phyloP scores from a whole-genome alignment of 2,113 vertebrate genomes.

The Gila orcuttii region DNA sequence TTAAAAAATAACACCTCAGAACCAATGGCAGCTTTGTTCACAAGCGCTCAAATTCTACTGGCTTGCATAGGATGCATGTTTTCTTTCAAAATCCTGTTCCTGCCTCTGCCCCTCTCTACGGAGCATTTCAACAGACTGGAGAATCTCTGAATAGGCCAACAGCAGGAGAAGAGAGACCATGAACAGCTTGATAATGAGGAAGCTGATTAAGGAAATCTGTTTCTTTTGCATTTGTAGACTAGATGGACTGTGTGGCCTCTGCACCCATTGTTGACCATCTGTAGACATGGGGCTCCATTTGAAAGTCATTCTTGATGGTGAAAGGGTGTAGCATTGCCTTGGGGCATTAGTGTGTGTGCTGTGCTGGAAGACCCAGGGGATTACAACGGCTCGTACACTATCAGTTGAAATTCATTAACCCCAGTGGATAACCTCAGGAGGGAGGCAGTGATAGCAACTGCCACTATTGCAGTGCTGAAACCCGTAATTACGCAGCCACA shows the following conservation, averaged over 20 bases:
- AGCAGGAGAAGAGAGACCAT: slow-evolving; percentile 63
- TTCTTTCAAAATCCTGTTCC: slow-evolving; percentile 67
- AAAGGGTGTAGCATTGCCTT: slow-evolving; percentile 72
- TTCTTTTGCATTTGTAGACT: slow-evolving; percentile 72
- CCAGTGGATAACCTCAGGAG: slow-evolving; percentile 79
- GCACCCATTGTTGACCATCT: slow-evolving; percentile 89
- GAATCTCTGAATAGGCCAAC: slow-evolving; percentile 64
- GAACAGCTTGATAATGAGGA: slow-evolving; percentile 76
- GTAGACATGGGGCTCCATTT: slow-evolving; percentile 76
- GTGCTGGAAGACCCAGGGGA: slow-evolving; percentile 44
- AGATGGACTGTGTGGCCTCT: slow-evolving; percentile 70
- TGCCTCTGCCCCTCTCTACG: slow-evolving; percentile 20
- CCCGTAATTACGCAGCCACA: slow-evolving; percentile 75
- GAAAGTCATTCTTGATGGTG: slow-evolving; percentile 64
- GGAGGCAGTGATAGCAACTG: slow-evolving; percentile 81
- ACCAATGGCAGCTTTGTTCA: not conserved
- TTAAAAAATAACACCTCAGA: not conserved
- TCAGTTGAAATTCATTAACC: slow-evolving; percentile 89
- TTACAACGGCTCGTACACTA: slow-evolving; percentile 72
- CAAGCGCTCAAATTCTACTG: slow-evolving; percentile 63
- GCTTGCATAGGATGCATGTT: slow-evolving; percentile 65
- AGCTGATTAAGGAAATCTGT: slow-evolving; percentile 83
- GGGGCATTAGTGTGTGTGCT: slow-evolving; percentile 36
- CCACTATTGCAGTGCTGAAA: slow-evolving; percentile 67
- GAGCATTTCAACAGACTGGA: slow-evolving; percentile 21